These are phyloP conservation scores for Ooceraea biroi DNA, from an alignment of 1,140 invertebrate species.

Conservation along the genomic window DNA sequence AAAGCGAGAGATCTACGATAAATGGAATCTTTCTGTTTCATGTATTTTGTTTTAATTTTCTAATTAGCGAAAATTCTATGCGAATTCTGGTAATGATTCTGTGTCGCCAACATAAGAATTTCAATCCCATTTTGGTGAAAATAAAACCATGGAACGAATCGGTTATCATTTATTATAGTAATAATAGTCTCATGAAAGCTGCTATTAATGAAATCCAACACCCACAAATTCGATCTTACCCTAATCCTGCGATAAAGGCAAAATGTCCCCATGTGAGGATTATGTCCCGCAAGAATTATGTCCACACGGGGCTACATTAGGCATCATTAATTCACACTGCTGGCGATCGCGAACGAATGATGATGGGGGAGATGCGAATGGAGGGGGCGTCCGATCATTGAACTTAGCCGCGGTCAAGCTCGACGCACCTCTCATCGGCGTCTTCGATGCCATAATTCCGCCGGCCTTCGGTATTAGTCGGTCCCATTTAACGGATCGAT, in stretches of 20 bases:
- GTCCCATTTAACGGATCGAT: slow-evolving; percentile 65
- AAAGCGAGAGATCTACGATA: not conserved
- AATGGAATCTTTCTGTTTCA: not conserved
- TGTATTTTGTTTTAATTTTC: not conserved
- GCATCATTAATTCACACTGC: slow-evolving; percentile 8
- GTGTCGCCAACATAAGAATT: too few species aligned
- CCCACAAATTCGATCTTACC: not conserved
- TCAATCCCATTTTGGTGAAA: not conserved
- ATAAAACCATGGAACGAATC: too few species aligned
- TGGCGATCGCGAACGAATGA: slow-evolving; percentile 5
- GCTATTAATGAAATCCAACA: not conserved
- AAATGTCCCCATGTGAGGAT: not conserved
- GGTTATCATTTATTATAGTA: slow-evolving; percentile 7
- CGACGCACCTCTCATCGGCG: slow-evolving; percentile 48
- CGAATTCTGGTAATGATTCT: too few species aligned
- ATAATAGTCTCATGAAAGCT: not conserved
- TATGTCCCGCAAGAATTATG: slow-evolving; percentile 5
- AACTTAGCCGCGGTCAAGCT: slow-evolving; percentile 53
- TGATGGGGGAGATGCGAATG: too few species aligned
- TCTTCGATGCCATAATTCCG: slow-evolving; percentile 52
- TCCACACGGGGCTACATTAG: not conserved
- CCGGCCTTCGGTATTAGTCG: slow-evolving; percentile 66
- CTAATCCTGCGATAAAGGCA: too few species aligned
- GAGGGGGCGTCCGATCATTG: not conserved
- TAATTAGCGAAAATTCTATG: slow-evolving; percentile 6